A percentile compares a stretch with the other conserved stretches of the same genome.
Evolutionary conservation across 2,113 vertebrate genomes (phyloP).

Genomic region (Entelurus aequoreus): DNA sequence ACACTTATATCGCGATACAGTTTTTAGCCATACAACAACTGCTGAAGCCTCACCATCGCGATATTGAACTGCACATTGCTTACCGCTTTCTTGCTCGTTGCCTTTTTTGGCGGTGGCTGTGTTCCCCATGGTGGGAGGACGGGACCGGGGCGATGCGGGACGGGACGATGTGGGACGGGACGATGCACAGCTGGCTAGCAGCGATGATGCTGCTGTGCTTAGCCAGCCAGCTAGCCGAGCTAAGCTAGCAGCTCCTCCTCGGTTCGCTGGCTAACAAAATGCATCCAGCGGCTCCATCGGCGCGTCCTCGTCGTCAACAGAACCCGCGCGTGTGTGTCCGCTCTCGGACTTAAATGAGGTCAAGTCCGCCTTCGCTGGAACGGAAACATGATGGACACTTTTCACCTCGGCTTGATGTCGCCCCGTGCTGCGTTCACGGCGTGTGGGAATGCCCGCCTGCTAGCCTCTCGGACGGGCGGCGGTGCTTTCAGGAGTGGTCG

Average conservation of each 20-base stretch:
- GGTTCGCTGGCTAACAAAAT: constrained; percentile 59
- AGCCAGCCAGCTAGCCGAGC: not conserved
- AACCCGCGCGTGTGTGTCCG: constrained; percentile 26
- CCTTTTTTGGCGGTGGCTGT: constrained; percentile 87
- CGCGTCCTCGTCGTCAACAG: constrained; percentile 27
- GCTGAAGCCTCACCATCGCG: no score
- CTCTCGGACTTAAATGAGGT: constrained; percentile 32
- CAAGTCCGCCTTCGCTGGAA: constrained; percentile 53
- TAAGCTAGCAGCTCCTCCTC: constrained; percentile 34
- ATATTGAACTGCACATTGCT: constrained; percentile 50
- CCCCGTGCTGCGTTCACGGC: constrained; percentile 51
- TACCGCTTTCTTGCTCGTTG: constrained; percentile 91
- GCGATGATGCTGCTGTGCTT: not conserved
- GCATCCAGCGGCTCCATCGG: constrained; percentile 54
- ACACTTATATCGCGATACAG: no score
- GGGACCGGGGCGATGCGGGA: constrained; percentile 9
- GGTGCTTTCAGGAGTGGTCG: constrained; percentile 26
- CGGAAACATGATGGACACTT: constrained; percentile 67
- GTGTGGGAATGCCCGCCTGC: constrained; percentile 26
- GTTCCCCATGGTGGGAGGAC: constrained; percentile 83
- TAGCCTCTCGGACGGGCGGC: not conserved
- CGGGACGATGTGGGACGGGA: no score
- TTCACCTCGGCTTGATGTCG: constrained; percentile 64
- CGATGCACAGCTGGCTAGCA: constrained; percentile 54
- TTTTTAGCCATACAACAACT: constrained; percentile 3